A percentile compares a stretch with the other conserved stretches of the same genome.
Conservation (phyloP, 2,113 vertebrate species). For the Periophthalmus modestus region DNA sequence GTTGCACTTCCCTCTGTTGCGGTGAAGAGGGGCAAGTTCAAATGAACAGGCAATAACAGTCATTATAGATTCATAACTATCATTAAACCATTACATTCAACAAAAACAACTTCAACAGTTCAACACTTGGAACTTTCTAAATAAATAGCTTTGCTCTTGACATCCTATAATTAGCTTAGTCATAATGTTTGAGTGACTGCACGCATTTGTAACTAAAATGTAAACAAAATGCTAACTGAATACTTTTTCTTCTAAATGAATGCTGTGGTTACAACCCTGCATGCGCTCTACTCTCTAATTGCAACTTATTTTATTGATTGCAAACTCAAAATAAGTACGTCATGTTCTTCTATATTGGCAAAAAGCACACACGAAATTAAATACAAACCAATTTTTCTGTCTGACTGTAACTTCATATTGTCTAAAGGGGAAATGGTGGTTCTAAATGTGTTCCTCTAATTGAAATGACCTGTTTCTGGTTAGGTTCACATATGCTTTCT, state of each 20-base stretch:
- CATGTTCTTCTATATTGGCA: background rate
- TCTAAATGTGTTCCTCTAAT: constrained; percentile 1
- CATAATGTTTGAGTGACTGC: background rate
- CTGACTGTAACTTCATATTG: background rate
- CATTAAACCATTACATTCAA: background rate
- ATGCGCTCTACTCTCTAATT: too few relatives aligned
- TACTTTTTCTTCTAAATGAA: too few relatives aligned
- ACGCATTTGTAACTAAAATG: too few relatives aligned
- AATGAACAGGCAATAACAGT: background rate
- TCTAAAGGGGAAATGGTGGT: background rate
- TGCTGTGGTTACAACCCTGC: too few relatives aligned
- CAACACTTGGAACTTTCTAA: background rate
- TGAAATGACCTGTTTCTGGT: constrained; percentile 1
- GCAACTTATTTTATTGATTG: too few relatives aligned
- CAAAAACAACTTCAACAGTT: background rate
- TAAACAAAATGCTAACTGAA: too few relatives aligned
- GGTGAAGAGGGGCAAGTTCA: background rate
- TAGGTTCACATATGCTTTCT: background rate
- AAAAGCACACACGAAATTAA: background rate
- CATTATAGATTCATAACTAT: background rate
- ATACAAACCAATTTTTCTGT: background rate
- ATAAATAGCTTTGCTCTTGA: background rate
- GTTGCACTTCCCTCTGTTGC: background rate
- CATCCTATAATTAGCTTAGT: background rate
- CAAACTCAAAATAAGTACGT: background rate